A percentile compares a stretch with the other conserved stretches of the same genome.
Evolutionary conservation across 64 coral and sea anemone species (phyloP).

Genomic region (Montipora capricornis): DNA sequence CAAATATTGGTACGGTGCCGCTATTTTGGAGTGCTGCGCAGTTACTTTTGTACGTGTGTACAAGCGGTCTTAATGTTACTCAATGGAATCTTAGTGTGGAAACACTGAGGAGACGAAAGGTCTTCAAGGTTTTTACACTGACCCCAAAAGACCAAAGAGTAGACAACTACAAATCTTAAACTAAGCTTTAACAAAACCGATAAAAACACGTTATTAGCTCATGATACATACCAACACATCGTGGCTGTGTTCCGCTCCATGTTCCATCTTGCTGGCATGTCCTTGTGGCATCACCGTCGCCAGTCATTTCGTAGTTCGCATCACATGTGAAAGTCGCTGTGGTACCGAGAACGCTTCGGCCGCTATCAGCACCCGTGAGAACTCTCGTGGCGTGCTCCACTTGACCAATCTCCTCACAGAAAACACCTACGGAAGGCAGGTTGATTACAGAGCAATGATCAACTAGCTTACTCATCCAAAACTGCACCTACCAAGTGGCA

Average conservation of each 20-base stretch:
- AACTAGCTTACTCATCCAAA: not conserved
- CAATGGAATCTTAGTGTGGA: no score
- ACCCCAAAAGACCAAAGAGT: no score
- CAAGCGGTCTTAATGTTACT: no score
- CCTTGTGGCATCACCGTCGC: not conserved
- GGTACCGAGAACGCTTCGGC: conserved; percentile 20
- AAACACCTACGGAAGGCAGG: conserved; percentile 12
- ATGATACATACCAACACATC: conserved; percentile 58
- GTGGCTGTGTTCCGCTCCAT: conserved; percentile 59
- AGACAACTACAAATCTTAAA: not conserved
- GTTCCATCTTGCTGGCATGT: conserved; percentile 55
- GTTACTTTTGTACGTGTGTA: no score
- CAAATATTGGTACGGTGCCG: no score
- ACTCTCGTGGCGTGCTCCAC: conserved; percentile 47
- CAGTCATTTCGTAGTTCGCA: conserved; percentile 53
- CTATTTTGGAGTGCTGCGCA: no score
- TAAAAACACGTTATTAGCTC: not conserved
- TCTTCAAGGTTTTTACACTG: no score
- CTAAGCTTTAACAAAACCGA: not conserved
- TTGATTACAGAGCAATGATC: not conserved
- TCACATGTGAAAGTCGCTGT: conserved; percentile 55
- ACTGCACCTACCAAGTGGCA: no score
- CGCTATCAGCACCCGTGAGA: not conserved
- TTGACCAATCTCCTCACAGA: conserved; percentile 51
- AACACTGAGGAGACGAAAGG: no score